A percentile compares a stretch with the other conserved stretches of the same genome.
Evolutionary conservation across 2,113 vertebrate species (phyloP).

Genomic region (Callipepla squamata): DNA sequence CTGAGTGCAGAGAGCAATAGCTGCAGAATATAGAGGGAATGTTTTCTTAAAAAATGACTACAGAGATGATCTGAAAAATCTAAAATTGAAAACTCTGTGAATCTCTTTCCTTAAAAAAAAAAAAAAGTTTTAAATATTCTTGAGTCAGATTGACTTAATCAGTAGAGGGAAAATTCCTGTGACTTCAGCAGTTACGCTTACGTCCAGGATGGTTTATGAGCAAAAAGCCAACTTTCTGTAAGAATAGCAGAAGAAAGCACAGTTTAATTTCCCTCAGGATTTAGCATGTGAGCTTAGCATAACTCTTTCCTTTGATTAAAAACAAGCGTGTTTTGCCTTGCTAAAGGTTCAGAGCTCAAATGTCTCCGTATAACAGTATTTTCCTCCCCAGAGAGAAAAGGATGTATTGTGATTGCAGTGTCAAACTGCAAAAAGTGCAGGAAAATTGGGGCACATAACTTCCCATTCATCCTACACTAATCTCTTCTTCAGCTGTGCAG

Average conservation of each 20-base stretch:
- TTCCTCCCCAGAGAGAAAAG: not conserved
- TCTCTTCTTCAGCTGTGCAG: not conserved
- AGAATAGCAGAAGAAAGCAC: not conserved
- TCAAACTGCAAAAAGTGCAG: not conserved
- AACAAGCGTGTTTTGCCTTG: not conserved
- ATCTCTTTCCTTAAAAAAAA: not conserved
- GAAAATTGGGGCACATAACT: rapidly evolving
- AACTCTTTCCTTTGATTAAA: not conserved
- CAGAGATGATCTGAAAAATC: not conserved
- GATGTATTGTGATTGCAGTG: not conserved
- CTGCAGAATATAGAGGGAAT: not conserved
- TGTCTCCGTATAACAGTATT: not conserved
- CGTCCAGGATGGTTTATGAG: not conserved
- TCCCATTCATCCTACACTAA: rapidly evolving
- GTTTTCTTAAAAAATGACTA: not conserved
- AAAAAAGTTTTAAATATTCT: not conserved
- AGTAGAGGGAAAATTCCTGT: not conserved
- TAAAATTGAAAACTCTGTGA: not conserved
- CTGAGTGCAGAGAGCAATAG: not conserved
- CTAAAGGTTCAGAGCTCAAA: not conserved
- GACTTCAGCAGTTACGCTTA: not conserved
- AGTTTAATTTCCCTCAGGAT: not conserved
- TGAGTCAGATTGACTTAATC: not conserved
- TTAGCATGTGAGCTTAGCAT: not conserved
- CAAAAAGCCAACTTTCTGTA: not conserved